Evolutionary conservation across 2,797 vertebrate genomes (phyloP).

Genomic region (Acropternis orthonyx): DNA sequence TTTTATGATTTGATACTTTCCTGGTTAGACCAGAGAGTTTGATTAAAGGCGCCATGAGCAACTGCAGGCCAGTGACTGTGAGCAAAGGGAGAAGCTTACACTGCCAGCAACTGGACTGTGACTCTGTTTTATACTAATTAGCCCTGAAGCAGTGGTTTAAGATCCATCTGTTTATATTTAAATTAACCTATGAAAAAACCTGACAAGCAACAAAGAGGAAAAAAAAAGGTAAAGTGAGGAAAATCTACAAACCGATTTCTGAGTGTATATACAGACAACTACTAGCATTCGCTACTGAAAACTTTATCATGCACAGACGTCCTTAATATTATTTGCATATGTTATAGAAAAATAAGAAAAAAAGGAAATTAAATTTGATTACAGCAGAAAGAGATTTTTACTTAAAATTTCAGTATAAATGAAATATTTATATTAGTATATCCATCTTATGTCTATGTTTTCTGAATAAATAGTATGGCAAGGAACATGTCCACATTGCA

Average conservation of each 20-base stretch:
- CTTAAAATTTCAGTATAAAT: slow-evolving; percentile 36
- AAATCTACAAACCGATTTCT: not conserved
- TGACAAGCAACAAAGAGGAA: not conserved
- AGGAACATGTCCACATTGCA: slow-evolving; percentile 23
- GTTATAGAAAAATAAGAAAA: slow-evolving; percentile 14
- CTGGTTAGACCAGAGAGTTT: not conserved
- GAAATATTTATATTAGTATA: not conserved
- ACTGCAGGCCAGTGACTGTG: not conserved
- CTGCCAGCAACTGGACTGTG: not conserved
- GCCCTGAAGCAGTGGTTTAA: not conserved
- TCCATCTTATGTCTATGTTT: not conserved
- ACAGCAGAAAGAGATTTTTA: slow-evolving; percentile 1
- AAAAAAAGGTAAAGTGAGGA: not conserved
- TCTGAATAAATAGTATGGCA: slow-evolving; percentile 57
- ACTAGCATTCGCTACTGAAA: slow-evolving; percentile 22
- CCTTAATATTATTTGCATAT: slow-evolving; percentile 37
- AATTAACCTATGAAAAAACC: not conserved
- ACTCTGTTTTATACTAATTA: not conserved
- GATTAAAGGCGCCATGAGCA: not conserved
- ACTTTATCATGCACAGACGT: not conserved
- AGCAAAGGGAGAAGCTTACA: not conserved
- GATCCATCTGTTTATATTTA: not conserved
- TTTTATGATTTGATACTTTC: not conserved
- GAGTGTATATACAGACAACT: not conserved
- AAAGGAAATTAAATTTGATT: slow-evolving; percentile 50